Conservation (phyloP, 2,888 invertebrate species). For the Noctua janthina region DNA sequence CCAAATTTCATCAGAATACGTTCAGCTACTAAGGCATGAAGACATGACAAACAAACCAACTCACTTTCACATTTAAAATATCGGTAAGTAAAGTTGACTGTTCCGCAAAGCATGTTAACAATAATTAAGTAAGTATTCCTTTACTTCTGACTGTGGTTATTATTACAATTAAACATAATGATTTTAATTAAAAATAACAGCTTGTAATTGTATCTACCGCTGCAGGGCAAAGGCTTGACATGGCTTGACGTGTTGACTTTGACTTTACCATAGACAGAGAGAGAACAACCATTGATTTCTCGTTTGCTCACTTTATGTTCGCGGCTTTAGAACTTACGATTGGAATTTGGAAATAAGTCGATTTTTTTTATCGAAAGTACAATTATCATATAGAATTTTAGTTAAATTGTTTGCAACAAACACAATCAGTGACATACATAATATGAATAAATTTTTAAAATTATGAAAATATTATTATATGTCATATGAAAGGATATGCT, state of each 20-base stretch:
- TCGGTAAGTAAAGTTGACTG: neutral
- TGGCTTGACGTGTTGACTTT: no score
- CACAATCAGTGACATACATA: no score
- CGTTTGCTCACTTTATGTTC: no score
- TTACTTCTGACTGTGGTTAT: constrained; percentile 21
- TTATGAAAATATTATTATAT: no score
- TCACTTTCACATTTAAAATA: neutral
- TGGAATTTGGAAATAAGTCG: no score
- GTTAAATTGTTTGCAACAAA: no score
- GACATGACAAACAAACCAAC: neutral
- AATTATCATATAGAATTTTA: no score
- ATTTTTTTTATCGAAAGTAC: no score
- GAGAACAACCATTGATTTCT: neutral
- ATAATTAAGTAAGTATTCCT: neutral
- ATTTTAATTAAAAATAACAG: constrained; percentile 13
- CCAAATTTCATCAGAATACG: neutral
- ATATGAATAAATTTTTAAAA: no score
- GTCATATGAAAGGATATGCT: no score
- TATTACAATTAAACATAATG: constrained; percentile 32
- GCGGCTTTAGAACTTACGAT: no score
- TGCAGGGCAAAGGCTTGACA: neutral
- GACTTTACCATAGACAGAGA: neutral
- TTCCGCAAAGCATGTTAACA: neutral
- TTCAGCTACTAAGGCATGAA: neutral
- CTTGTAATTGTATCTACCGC: neutral